Conservation (phyloP, 2,797 vertebrate genomes). For the Eidolon dupreanum region DNA sequence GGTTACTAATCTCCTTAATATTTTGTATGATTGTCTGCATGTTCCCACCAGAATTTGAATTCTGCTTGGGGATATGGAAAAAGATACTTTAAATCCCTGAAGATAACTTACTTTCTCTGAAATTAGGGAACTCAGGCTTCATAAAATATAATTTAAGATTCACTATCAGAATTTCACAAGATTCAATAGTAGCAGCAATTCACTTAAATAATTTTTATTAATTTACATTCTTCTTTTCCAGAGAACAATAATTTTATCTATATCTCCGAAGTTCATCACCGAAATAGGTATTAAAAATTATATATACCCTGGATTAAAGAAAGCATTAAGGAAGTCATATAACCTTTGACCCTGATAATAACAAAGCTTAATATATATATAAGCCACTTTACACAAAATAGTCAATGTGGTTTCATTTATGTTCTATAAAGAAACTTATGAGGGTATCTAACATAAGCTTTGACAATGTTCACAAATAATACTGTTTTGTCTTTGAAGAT, state of each 20-base stretch:
- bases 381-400: constrained; percentile 14
- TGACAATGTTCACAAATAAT: constrained; percentile 12
- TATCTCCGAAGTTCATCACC: constrained; percentile 40
- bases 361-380: constrained; percentile 12
- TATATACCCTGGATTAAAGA: neutral
- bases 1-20: neutral
- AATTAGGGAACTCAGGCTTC: constrained; percentile 22
- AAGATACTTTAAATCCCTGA: neutral
- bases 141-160: constrained; percentile 63
- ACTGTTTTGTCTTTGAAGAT: constrained; percentile 50
- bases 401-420: neutral
- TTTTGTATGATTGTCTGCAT: neutral
- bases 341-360: constrained; percentile 52
- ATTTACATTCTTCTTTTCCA: constrained; percentile 33
- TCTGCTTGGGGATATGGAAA: neutral
- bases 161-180: neutral
- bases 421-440: neutral
- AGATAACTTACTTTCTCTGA: constrained; percentile 20
- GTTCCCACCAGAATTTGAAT: neutral
- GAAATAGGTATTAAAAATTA: constrained; percentile 63
- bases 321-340: constrained; percentile 9
- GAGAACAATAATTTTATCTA: constrained; percentile 15
- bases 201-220: constrained; percentile 61
- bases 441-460: neutral
- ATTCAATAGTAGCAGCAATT: constrained; percentile 47